Percentiles rank a stretch among this genome's conserved stretches.
These are phyloP conservation scores for Bombus consobrinus DNA, from an alignment of 1,140 invertebrate species.

Conservation along the genomic window DNA sequence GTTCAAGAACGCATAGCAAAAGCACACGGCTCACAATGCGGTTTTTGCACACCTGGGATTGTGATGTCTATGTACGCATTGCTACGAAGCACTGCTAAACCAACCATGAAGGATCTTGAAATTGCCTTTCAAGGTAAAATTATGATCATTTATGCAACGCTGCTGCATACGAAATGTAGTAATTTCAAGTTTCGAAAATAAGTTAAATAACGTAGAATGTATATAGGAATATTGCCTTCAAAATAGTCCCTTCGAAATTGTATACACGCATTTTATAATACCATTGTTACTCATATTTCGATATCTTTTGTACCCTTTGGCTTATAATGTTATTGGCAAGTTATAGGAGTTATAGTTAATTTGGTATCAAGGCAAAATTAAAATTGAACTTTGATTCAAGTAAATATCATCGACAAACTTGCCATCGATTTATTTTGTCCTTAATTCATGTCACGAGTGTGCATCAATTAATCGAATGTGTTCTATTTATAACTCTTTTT, in stretches of 20 bases:
- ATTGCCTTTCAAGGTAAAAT: slow-evolving; percentile 89
- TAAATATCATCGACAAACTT: too few relatives aligned
- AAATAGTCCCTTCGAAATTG: too few relatives aligned
- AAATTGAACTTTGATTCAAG: too few relatives aligned
- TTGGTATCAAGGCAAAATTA: too few relatives aligned
- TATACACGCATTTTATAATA: too few relatives aligned
- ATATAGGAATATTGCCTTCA: too few relatives aligned
- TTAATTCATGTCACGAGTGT: neutral
- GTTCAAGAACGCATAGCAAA: slow-evolving; percentile 94
- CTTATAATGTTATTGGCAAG: too few relatives aligned
- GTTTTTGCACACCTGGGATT: slow-evolving; percentile 95
- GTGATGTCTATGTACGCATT: slow-evolving; percentile 97
- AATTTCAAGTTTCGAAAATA: neutral
- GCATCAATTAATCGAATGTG: neutral
- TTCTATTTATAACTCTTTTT: neutral
- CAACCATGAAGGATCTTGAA: slow-evolving; percentile 90
- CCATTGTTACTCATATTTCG: too few relatives aligned
- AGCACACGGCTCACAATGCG: slow-evolving; percentile 95
- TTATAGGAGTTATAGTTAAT: too few relatives aligned
- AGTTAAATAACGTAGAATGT: too few relatives aligned
- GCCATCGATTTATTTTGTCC: too few relatives aligned
- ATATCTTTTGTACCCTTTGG: too few relatives aligned
- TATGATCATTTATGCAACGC: neutral
- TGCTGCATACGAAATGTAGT: neutral
- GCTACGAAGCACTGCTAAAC: slow-evolving; percentile 86